These are phyloP conservation scores for Cataglyphis rosenhaueri DNA, from an alignment of 2,888 invertebrate species.

Conservation along the genomic window DNA sequence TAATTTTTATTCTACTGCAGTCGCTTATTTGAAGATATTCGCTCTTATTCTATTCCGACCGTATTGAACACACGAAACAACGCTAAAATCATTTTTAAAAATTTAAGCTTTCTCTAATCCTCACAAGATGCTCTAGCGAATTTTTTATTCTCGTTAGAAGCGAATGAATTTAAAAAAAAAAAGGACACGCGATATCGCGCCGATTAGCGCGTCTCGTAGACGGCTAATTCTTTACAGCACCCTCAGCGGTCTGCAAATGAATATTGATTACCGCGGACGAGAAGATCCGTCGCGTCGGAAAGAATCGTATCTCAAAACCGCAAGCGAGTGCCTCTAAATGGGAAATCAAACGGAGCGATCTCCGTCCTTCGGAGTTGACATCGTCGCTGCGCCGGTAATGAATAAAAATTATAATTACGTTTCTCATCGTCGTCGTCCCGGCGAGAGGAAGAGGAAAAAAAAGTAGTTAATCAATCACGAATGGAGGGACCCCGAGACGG, in stretches of 20 bases:
- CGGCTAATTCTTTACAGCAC: conserved; percentile 74
- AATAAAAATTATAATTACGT: conserved; percentile 86
- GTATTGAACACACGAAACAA: background rate
- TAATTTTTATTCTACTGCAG: background rate
- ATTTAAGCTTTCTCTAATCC: background rate
- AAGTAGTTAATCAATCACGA: conserved; percentile 85
- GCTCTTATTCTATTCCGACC: background rate
- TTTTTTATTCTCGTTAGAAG: background rate
- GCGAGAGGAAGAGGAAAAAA: conserved; percentile 70
- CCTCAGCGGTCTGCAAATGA: conserved; percentile 80
- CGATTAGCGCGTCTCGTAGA: conserved; percentile 70
- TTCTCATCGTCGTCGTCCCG: conserved; percentile 78
- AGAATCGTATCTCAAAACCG: conserved; percentile 85
- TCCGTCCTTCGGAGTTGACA: conserved; percentile 60
- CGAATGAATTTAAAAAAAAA: conserved; percentile 41
- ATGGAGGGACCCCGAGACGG: conserved; percentile 64
- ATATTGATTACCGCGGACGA: conserved; percentile 81
- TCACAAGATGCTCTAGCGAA: background rate
- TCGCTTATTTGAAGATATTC: background rate
- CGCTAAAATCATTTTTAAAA: background rate
- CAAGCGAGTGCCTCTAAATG: conserved; percentile 83
- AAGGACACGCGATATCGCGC: conserved; percentile 64
- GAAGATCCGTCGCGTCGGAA: conserved; percentile 64
- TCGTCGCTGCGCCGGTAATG: conserved; percentile 79
- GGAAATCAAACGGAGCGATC: conserved; percentile 81